Conservation (phyloP, 2,888 invertebrate genomes). For the Lymantria monacha region DNA sequence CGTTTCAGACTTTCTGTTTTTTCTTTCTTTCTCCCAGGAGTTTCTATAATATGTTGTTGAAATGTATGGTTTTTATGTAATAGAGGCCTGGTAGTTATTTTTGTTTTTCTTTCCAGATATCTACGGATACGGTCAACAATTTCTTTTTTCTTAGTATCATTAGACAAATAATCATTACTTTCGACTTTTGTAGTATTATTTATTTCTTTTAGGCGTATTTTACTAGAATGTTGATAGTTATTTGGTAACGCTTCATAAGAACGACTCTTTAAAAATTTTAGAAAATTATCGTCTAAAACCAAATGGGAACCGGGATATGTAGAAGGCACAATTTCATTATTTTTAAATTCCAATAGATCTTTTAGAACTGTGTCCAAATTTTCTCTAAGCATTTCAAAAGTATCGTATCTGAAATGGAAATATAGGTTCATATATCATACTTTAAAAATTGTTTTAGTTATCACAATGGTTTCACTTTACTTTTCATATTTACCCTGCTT, state of each 20-base stretch:
- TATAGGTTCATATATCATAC: neutral
- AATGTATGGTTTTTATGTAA: conserved; percentile 41
- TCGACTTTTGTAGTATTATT: neutral
- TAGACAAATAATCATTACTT: conserved; percentile 1
- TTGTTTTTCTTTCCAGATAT: conserved; percentile 57
- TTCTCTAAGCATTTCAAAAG: conserved; percentile 94
- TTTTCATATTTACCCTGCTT: conserved; percentile 81
- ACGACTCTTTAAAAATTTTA: conserved; percentile 28
- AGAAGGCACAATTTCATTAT: conserved; percentile 46
- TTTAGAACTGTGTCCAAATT: conserved; percentile 87
- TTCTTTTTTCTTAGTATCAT: conserved; percentile 39
- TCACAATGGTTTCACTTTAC: neutral
- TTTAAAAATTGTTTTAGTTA: too few relatives aligned
- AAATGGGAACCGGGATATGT: conserved; percentile 64
- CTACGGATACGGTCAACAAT: conserved; percentile 63
- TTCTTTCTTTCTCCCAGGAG: conserved; percentile 16
- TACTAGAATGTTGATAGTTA: neutral
- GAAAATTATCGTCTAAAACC: conserved; percentile 51
- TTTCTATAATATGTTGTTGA: conserved; percentile 28
- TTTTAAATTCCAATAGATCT: conserved; percentile 84
- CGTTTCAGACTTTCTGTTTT: conserved; percentile 25
- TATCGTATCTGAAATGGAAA: conserved; percentile 85
- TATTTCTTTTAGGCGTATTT: neutral
- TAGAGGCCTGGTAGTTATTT: conserved; percentile 37
- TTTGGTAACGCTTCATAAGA: neutral